Evolutionary conservation across 2,888 invertebrate species (phyloP).

Genomic region (Heliconius hortense): DNA sequence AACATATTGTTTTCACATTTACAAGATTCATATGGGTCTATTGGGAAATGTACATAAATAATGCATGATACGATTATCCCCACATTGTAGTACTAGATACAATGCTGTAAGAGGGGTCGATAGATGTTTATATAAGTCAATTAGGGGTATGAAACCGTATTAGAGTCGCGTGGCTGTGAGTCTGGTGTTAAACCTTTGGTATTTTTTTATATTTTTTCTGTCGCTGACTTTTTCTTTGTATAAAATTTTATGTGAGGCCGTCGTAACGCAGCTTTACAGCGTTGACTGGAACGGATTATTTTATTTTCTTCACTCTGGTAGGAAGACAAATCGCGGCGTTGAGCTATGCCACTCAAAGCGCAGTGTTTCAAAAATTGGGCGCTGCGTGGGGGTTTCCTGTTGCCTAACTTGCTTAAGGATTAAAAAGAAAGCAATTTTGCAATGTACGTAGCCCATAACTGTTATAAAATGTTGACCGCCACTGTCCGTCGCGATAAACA

Average conservation of each 20-base stretch:
- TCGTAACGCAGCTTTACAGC: too few relatives aligned
- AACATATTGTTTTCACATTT: background rate
- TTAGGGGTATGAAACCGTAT: slow-evolving; percentile 28
- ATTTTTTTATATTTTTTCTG: background rate
- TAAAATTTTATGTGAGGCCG: too few relatives aligned
- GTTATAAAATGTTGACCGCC: slow-evolving; percentile 41
- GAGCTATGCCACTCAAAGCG: background rate
- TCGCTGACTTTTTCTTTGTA: too few relatives aligned
- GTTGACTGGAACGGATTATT: too few relatives aligned
- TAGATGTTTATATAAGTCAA: slow-evolving; percentile 28
- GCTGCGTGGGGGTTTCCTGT: background rate
- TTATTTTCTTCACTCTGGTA: too few relatives aligned
- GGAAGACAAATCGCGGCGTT: too few relatives aligned
- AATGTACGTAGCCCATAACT: background rate
- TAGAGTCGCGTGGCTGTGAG: background rate
- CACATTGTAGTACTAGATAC: background rate
- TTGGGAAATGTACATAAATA: background rate
- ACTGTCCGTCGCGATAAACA: slow-evolving; percentile 54
- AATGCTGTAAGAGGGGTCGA: slow-evolving; percentile 13
- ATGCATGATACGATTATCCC: slow-evolving; percentile 10
- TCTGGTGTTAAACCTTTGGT: slow-evolving; percentile 13
- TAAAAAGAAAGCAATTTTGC: background rate
- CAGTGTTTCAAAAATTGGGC: background rate
- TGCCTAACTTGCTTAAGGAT: background rate
- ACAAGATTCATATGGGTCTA: background rate